phyloP scores from a whole-genome alignment of 2,797 vertebrate genomes.

The Rhyacichthys aspro region DNA sequence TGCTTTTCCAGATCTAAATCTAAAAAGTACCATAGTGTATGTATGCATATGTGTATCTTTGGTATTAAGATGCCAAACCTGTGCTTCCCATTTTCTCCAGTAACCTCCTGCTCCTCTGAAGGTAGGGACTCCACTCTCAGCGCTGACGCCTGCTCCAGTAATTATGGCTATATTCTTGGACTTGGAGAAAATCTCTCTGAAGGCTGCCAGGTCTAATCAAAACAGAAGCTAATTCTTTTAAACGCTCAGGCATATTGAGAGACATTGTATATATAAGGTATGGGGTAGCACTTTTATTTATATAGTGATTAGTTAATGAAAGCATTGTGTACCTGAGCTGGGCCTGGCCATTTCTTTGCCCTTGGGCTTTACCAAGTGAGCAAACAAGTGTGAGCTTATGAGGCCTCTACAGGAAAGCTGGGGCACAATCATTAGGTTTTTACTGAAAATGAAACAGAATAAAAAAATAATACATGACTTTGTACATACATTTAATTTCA shows the following conservation, averaged over 20 bases:
- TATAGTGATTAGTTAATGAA: no score
- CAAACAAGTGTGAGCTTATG: constrained; percentile 41
- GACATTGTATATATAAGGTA: no score
- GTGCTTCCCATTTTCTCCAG: constrained; percentile 95
- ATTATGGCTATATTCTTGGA: constrained; percentile 90
- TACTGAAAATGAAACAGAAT: neutral
- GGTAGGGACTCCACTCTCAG: constrained; percentile 93
- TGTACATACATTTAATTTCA: neutral
- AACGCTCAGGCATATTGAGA: no score
- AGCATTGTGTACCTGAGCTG: constrained; percentile 74
- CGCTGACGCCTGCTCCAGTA: constrained; percentile 93
- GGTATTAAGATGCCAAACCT: constrained; percentile 73
- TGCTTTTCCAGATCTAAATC: no score
- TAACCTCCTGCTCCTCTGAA: constrained; percentile 94
- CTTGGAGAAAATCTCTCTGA: constrained; percentile 88
- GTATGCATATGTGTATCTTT: neutral
- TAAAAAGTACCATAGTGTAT: neutral
- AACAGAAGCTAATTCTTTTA: neutral
- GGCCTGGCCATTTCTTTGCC: constrained; percentile 69
- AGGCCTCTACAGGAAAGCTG: constrained; percentile 48
- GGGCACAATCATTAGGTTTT: constrained; percentile 63
- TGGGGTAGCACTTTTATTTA: neutral
- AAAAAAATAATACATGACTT: neutral
- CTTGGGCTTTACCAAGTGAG: constrained; percentile 30
- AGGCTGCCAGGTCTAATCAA: constrained; percentile 84